These are phyloP conservation scores for Candidula unifasciata DNA, from an alignment of 2,888 invertebrate species.

Conservation along the genomic window DNA sequence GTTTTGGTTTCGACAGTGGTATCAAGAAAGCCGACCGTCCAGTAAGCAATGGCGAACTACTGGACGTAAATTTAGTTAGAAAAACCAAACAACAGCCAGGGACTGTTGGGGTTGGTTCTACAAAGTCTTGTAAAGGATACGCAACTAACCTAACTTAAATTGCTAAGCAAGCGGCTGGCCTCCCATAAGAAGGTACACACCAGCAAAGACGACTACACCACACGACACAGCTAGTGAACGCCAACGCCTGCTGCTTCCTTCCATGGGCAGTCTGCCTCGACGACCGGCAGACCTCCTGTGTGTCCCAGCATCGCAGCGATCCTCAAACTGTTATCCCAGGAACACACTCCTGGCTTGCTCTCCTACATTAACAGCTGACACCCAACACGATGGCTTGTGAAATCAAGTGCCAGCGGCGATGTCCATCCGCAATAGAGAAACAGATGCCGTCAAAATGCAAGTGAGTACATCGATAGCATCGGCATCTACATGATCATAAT, in stretches of 20 bases:
- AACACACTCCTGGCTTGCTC: not conserved
- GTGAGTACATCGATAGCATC: not conserved
- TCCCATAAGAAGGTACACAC: too few species aligned
- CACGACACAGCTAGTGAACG: not conserved
- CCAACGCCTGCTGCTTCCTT: not conserved
- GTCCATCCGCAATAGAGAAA: constrained; percentile 20
- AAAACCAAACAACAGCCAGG: too few species aligned
- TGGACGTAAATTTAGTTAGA: too few species aligned
- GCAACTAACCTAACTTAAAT: too few species aligned
- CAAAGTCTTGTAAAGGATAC: too few species aligned
- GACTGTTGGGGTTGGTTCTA: too few species aligned
- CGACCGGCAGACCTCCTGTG: not conserved
- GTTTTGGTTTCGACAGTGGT: too few species aligned
- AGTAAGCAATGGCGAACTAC: too few species aligned
- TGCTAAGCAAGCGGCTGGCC: too few species aligned
- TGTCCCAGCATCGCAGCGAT: not conserved
- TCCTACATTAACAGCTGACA: not conserved
- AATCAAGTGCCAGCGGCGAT: constrained; percentile 9
- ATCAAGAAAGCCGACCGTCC: too few species aligned
- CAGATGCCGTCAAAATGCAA: constrained; percentile 33
- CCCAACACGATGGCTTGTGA: constrained; percentile 16
- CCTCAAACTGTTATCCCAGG: not conserved
- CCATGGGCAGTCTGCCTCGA: not conserved
- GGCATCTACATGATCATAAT: too few species aligned
- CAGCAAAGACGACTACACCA: not conserved